These are phyloP conservation scores for Acleris laterana DNA, from an alignment of 2,888 invertebrate genomes.

Conservation along the genomic window DNA sequence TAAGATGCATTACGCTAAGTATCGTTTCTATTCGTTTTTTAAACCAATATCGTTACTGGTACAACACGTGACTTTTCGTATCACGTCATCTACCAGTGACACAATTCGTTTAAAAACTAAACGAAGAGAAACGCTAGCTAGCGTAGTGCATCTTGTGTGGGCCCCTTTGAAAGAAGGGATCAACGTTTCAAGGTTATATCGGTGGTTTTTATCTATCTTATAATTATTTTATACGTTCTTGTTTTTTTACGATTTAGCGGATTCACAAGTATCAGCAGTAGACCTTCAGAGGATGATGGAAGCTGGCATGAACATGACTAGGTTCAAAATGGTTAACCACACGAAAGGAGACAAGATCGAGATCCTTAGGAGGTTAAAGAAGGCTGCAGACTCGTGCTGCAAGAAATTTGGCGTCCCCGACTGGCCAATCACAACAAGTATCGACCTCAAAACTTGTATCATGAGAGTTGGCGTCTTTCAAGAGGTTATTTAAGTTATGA, in stretches of 20 bases:
- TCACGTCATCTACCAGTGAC: too few species aligned
- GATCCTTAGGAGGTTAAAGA: conserved; percentile 61
- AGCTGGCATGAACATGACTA: conserved; percentile 75
- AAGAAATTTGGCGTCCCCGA: conserved; percentile 78
- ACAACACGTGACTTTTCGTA: too few species aligned
- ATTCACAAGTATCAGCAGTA: conserved; percentile 52
- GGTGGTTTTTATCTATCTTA: too few species aligned
- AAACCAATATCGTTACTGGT: too few species aligned
- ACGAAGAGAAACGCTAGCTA: too few species aligned
- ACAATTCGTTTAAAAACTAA: too few species aligned
- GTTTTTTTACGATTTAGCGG: conserved; percentile 49
- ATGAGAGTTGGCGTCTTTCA: conserved; percentile 87
- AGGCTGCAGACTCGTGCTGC: conserved; percentile 77
- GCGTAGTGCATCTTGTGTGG: too few species aligned
- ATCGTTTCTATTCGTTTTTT: too few species aligned
- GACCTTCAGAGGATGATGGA: conserved; percentile 77
- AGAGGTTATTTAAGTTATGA: conserved; percentile 41
- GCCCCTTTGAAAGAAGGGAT: too few species aligned
- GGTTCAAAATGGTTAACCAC: conserved; percentile 57
- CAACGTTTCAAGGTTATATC: too few species aligned
- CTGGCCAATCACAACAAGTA: conserved; percentile 90
- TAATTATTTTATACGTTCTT: too few species aligned
- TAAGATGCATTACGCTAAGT: too few species aligned
- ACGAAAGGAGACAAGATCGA: conserved; percentile 57
- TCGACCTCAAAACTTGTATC: conserved; percentile 94